Evolutionary conservation across 2,888 invertebrate genomes (phyloP), one percentile per base, ranked within the genome.

Genomic region (Rhingia campestris): DNA sequence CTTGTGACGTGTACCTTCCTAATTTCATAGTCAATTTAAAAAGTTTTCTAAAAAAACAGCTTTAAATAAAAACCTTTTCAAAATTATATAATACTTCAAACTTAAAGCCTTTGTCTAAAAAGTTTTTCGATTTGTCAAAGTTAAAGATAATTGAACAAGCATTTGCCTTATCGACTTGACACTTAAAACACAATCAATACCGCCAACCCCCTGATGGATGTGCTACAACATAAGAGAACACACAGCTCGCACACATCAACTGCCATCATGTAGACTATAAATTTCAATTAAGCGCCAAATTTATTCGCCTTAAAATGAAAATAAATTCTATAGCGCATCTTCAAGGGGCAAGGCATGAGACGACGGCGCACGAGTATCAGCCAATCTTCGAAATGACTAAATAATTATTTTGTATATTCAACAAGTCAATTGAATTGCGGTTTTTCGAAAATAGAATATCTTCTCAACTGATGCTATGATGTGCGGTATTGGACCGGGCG

Each of bases 401-500:
- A 69, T 80, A 80, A 79, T 70, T 69, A 80, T 80, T 79, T 74
- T 74, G 79, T 69, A 33, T 74, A 58, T 66, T 59, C 69, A 79
- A 54, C 56, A 73, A 82, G 66, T 79, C 53, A 73, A 72, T 81
- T 81, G 66, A 66, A 81, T 51, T 39, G 35, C 1, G 5, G 6
- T 67, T 37, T 10, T 30, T 73, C 51, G 41, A 75, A 66, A 81
- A 72, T 67, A 67, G 81, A 81, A 67, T 10, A 22, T 47, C 73
- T 72, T 77, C 47, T 69, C 77, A 61, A 22, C 69, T 45, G 43
- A 14, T 30, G 9, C 10, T 0, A 6, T n/a, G n/a, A 12, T 22
- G 2, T 22, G 22, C 22, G 22, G 22, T 22, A 22, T 22, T 22
- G n/a, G 45, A 45, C 12, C n/a, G 6, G 4, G n/a, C 4, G 12